phyloP scores from a whole-genome alignment of 2,888 invertebrate genomes.

The Spilarctia lutea region DNA sequence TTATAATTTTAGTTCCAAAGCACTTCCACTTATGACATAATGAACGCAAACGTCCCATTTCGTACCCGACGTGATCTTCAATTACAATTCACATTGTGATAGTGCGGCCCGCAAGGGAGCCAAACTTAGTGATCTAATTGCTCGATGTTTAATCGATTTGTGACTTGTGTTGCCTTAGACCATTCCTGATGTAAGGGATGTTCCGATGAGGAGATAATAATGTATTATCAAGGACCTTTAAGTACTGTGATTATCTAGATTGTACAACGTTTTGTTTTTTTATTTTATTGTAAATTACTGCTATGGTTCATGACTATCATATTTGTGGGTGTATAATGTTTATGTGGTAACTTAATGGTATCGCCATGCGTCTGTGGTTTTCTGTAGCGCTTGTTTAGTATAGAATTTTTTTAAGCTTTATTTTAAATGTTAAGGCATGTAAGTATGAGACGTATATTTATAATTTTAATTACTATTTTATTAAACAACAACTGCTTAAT shows the following conservation, averaged over 20 bases:
- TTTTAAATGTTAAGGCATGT: neutral
- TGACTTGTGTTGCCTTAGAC: slow-evolving; percentile 42
- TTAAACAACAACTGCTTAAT: neutral
- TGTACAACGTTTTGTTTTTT: neutral
- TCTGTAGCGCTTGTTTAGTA: neutral
- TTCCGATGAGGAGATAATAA: slow-evolving; percentile 31
- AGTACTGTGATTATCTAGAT: neutral
- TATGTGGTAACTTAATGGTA: neutral
- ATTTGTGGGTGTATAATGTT: neutral
- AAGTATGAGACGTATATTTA: neutral
- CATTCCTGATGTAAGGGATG: slow-evolving; percentile 33
- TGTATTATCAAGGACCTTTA: slow-evolving; percentile 6
- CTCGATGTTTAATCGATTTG: slow-evolving; percentile 52
- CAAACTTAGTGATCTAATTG: slow-evolving; percentile 54
- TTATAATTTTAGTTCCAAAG: slow-evolving; percentile 14
- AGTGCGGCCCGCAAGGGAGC: slow-evolving; percentile 46
- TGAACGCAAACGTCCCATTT: slow-evolving; percentile 41
- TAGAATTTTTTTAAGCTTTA: neutral
- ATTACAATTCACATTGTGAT: slow-evolving; percentile 51
- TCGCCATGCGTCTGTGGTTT: neutral
- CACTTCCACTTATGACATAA: slow-evolving; percentile 37
- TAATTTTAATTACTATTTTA: neutral
- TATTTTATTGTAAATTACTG: neutral
- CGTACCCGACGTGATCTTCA: slow-evolving; percentile 42
- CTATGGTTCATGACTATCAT: neutral